Percentiles rank a stretch among this genome's conserved stretches.
These are phyloP conservation scores for Alethe castanea DNA, from an alignment of 2,113 vertebrate genomes.

Conservation along the genomic window DNA sequence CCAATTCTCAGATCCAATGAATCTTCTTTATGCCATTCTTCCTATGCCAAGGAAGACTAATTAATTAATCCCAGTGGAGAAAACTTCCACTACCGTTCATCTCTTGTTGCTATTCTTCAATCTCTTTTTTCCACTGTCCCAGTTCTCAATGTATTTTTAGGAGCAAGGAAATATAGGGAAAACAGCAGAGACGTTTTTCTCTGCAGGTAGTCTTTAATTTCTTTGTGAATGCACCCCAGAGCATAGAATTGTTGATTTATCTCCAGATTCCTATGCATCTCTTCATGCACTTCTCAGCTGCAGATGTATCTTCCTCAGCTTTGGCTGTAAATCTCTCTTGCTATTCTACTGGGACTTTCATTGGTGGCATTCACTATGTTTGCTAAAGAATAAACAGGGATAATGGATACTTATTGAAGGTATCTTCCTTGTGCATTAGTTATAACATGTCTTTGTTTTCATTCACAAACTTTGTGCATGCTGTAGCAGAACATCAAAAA, in stretches of 20 bases:
- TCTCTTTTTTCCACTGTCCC: not conserved
- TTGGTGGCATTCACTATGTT: not conserved
- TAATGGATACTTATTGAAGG: conserved; percentile 22
- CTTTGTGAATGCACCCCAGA: not conserved
- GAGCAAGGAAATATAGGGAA: not conserved
- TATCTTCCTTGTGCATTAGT: not conserved
- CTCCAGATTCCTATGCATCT: not conserved
- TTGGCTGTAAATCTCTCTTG: not conserved
- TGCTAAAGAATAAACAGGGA: not conserved
- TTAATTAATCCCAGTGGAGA: conserved; percentile 51
- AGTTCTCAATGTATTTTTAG: not conserved
- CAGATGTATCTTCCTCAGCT: not conserved
- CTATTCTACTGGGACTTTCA: not conserved
- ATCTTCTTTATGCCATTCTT: not conserved
- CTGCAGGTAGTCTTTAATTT: conserved; percentile 10
- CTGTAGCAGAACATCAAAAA: not conserved
- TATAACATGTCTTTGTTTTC: not conserved
- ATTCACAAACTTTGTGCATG: not conserved
- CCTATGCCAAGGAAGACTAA: conserved; percentile 18
- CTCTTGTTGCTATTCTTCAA: not conserved
- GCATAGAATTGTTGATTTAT: conserved; percentile 1
- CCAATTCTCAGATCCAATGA: conserved; percentile 14
- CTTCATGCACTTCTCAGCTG: not conserved
- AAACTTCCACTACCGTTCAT: not conserved
- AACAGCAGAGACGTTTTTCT: not conserved